Percentiles rank a stretch among this genome's conserved stretches.
Conservation (phyloP, 2,797 vertebrate genomes). For the Kryptopterus vitreolus region DNA sequence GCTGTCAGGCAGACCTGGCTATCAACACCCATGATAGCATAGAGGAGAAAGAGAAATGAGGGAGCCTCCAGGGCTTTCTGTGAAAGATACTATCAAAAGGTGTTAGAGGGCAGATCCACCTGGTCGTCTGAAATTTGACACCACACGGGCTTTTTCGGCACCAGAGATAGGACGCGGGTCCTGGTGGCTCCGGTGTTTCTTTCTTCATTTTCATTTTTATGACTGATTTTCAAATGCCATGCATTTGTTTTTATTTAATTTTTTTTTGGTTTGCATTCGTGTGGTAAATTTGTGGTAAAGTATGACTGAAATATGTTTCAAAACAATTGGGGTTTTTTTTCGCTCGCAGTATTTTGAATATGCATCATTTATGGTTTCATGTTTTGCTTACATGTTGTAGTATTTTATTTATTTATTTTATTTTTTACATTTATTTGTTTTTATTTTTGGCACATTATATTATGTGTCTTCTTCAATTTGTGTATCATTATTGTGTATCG, state of each 20-base stretch:
- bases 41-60: slow-evolving; percentile 69
- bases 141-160: background rate
- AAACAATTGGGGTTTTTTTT: no score
- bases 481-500: no score
- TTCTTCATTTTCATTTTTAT: no score
- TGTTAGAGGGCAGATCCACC: slow-evolving; percentile 41
- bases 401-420: no score
- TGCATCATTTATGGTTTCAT: no score
- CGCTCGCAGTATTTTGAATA: no score
- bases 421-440: no score
- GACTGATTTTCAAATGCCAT: background rate
- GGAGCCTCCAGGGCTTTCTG: slow-evolving; percentile 35
- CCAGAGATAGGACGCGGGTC: background rate
- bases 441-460: no score
- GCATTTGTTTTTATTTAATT: background rate
- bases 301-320: no score
- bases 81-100: slow-evolving; percentile 37
- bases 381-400: no score
- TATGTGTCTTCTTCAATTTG: no score
- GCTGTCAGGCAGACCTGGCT: slow-evolving; percentile 75
- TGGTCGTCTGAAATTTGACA: slow-evolving; percentile 26
- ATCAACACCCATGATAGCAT: slow-evolving; percentile 81
- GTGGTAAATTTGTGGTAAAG: background rate
- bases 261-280: background rate
- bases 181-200: background rate